A percentile compares a stretch with the other conserved stretches of the same genome.
Conservation (phyloP, 1,140 invertebrate genomes). For the Triops cancriformis region DNA sequence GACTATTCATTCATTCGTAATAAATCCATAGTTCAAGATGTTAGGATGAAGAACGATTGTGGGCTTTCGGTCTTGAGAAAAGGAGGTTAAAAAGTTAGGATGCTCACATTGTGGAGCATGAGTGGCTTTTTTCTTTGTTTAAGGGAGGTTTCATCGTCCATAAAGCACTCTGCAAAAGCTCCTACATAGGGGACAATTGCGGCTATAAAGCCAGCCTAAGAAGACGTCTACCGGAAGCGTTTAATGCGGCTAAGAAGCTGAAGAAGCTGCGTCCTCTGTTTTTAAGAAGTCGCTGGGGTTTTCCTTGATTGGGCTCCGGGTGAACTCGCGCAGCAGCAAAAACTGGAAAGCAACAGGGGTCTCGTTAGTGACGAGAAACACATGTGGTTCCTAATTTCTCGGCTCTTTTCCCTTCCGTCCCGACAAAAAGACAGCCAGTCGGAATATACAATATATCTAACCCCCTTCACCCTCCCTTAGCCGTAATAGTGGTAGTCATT, state of each 20-base stretch:
- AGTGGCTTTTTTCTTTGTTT: too few species aligned
- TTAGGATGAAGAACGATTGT: too few species aligned
- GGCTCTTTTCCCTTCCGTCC: background rate
- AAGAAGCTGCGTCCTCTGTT: background rate
- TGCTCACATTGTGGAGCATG: too few species aligned
- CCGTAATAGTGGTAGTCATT: too few species aligned
- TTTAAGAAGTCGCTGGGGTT: background rate
- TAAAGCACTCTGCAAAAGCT: background rate
- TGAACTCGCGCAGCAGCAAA: background rate
- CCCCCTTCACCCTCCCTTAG: too few species aligned
- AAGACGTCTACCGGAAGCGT: background rate
- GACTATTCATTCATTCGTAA: too few species aligned
- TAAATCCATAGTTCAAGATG: too few species aligned
- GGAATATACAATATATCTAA: too few species aligned
- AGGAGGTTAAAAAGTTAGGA: too few species aligned
- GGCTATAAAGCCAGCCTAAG: background rate
- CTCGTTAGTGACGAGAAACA: constrained; percentile 9
- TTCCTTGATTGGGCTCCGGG: too few species aligned
- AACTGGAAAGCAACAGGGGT: background rate
- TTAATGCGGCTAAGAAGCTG: background rate
- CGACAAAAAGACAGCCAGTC: background rate
- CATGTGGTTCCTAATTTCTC: background rate
- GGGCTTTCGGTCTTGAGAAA: too few species aligned
- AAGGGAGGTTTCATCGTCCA: too few species aligned
- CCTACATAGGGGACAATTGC: background rate